phyloP scores from a whole-genome alignment of 2,113 vertebrate genomes.

The Oryctolagus cuniculus region DNA sequence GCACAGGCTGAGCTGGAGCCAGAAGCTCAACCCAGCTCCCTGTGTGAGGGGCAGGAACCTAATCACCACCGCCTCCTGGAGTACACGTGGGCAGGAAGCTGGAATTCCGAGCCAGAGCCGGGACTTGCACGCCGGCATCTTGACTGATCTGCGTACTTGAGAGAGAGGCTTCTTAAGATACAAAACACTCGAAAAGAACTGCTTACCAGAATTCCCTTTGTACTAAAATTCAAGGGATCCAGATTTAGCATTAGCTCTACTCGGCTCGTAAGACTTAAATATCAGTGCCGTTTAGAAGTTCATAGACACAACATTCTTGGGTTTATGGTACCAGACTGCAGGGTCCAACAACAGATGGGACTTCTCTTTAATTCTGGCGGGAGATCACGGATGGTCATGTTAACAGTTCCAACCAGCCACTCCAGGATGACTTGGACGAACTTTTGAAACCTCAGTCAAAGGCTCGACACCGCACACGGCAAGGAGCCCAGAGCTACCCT shows the following conservation, averaged over 20 bases:
- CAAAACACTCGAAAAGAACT: not conserved
- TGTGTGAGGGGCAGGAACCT: no score
- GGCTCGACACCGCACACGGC: not conserved
- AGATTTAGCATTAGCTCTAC: not conserved
- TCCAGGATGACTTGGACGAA: not conserved
- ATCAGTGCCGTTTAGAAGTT: not conserved
- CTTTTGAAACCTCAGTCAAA: conserved; percentile 10
- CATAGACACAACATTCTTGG: not conserved
- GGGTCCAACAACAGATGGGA: not conserved
- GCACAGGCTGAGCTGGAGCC: no score
- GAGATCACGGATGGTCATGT: not conserved
- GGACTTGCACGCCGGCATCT: no score
- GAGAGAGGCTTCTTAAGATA: not conserved
- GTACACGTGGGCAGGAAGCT: no score
- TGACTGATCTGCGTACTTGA: not conserved
- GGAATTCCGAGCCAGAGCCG: no score
- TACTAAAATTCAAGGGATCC: not conserved
- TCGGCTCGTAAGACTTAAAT: not conserved
- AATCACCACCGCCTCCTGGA: no score
- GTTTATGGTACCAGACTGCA: not conserved
- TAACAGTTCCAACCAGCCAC: conserved; percentile 4
- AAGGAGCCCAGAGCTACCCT: not conserved
- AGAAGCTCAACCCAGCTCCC: no score
- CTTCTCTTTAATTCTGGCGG: not conserved
- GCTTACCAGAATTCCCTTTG: not conserved